Evolutionary conservation across 2,113 vertebrate genomes (phyloP).

Genomic region (Probosciger aterrimus): DNA sequence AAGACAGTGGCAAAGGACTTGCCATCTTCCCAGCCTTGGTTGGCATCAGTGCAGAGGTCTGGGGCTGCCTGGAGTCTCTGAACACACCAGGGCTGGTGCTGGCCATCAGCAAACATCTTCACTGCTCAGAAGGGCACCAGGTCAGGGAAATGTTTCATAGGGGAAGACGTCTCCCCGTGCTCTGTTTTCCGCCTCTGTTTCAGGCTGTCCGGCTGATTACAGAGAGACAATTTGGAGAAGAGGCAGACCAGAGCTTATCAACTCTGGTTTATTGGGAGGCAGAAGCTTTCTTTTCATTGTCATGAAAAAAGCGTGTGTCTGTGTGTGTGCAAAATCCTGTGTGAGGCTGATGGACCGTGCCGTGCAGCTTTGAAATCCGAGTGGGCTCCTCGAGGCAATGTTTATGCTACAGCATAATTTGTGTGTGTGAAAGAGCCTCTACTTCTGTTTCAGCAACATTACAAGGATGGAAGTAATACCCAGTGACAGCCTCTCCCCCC

Average conservation of each 20-base stretch:
- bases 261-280: not conserved
- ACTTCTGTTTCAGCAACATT: constrained; percentile 5
- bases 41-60: not conserved
- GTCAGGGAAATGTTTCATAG: not conserved
- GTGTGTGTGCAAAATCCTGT: not conserved
- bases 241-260: not conserved
- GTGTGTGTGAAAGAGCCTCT: constrained; percentile 43
- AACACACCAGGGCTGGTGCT: not conserved
- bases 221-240: not conserved
- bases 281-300: not conserved
- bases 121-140: not conserved
- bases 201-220: not conserved
- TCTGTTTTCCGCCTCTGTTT: not conserved
- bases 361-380: constrained; percentile 48
- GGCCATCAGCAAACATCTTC: not conserved
- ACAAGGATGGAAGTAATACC: not conserved
- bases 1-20: not conserved
- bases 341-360: not conserved
- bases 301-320: not conserved
- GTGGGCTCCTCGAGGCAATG: constrained; percentile 34
- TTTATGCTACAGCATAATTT: not conserved
- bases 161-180: rapidly evolving
- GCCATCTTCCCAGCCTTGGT: not conserved
- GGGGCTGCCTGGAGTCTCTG: not conserved
- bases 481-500: not conserved